phyloP scores from a whole-genome alignment of 2,888 invertebrate species.

The Cantharis rustica region DNA sequence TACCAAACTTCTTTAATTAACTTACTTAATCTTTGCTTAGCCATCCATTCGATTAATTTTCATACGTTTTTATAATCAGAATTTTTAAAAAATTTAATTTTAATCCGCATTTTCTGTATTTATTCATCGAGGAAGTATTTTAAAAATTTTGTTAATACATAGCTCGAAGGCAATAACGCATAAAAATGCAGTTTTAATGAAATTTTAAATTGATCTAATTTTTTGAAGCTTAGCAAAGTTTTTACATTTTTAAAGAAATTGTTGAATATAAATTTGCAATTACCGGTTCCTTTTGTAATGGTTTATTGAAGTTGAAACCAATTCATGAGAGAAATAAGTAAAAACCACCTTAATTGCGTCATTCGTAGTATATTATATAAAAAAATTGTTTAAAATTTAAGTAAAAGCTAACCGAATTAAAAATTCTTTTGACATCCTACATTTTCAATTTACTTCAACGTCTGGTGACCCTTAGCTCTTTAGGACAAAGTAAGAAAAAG shows the following conservation, averaged over 20 bases:
- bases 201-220: too few species aligned
- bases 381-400: neutral
- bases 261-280: neutral
- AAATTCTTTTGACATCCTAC: neutral
- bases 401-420: neutral
- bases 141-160: neutral
- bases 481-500: neutral
- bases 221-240: too few species aligned
- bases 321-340: neutral
- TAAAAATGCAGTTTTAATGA: neutral
- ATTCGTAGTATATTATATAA: neutral
- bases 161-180: neutral
- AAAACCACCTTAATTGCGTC: neutral
- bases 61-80: neutral
- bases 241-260: too few species aligned
- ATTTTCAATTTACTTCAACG: neutral
- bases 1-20: neutral
- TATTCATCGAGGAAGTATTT: neutral
- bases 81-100: neutral
- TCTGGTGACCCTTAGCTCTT: neutral
- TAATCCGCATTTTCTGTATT: neutral
- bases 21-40: neutral
- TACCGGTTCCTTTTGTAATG: neutral
- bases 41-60: neutral
- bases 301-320: neutral